Evolutionary conservation across 2,888 invertebrate species (phyloP), one percentile per base, ranked within the genome.

Genomic region (Ormyrus pomaceus): DNA sequence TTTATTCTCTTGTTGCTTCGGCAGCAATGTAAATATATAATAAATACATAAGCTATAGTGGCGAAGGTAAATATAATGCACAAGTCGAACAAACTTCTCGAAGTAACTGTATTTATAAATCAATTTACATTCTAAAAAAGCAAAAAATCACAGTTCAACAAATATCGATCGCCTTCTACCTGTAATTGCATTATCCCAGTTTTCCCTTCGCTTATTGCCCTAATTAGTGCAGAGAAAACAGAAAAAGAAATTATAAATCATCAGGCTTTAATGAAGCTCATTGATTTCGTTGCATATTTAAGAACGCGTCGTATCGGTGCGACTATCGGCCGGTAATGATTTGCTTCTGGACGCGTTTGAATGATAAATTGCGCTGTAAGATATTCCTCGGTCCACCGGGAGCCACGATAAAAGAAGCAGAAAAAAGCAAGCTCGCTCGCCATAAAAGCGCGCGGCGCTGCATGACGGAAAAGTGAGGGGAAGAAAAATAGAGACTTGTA

Each of bases 351-450:
- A 34, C 8, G 66, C 61, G 76, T 77, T 80, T 71, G 69, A 61
- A 75, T 66, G 79, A 77, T 70, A 62, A 50, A 59, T 83, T 76
- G 79, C 75, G 78, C 72, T 76, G 82, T 77, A 82, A 86, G 84
- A 87, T 86, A 87, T 89, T 88, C 88, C 87, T 87, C 87, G 86
- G 86, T 85, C 84, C 84, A 83, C 82, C 83, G 86, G 80, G 84
- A 85, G 84, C 84, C 82, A 53, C 61, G 53, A 62, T 71, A 62
- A 61, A 34, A 34, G 34, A 4, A 51, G 10, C 45, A 13, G 11
- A 73, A 72, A 73, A 71, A 46, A 64, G 13, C 72, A 8, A 34
- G 56, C 48, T 55, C 51, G 4, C 34, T 51, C 19, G 76, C 73
- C 76, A 62, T 74, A 66, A 50, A 66, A 72, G 53, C 6, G 56